phyloP scores from a whole-genome alignment of 2,113 vertebrate genomes.

The Dascyllus trimaculatus region DNA sequence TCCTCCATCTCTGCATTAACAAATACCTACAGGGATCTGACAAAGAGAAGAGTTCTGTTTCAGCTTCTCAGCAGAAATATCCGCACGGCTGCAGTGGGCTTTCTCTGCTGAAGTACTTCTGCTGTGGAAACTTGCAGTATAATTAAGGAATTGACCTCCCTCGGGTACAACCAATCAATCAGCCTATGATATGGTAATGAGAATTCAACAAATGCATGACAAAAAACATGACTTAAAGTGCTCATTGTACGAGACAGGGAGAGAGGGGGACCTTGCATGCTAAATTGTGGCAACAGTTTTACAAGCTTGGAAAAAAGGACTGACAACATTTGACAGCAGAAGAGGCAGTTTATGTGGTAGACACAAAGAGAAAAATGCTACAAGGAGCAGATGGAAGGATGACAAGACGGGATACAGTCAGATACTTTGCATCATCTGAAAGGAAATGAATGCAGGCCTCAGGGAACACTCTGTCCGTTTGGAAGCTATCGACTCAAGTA shows the following conservation, averaged over 20 bases:
- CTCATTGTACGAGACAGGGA: conserved; percentile 11
- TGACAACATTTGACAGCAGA: conserved; percentile 41
- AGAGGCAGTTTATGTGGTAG: conserved; percentile 28
- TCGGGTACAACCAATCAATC: conserved; percentile 49
- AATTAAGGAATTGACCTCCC: conserved; percentile 45
- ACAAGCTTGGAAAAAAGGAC: conserved; percentile 16
- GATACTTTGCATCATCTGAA: conserved; percentile 35
- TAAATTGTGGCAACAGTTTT: conserved; percentile 11
- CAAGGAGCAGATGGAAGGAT: conserved; percentile 57
- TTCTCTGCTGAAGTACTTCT: conserved; percentile 17
- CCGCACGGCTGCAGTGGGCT: conserved; percentile 30
- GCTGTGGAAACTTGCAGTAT: conserved; percentile 40
- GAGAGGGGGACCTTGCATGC: neutral
- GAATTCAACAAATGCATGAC: conserved; percentile 24
- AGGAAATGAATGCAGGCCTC: conserved; percentile 29
- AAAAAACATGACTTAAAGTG: conserved; percentile 19
- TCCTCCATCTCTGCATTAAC: conserved; percentile 71
- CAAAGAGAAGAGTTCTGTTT: conserved; percentile 69
- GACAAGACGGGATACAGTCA: conserved; percentile 39
- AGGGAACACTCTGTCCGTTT: conserved; percentile 20
- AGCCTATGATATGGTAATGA: conserved; percentile 45
- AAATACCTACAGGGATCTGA: conserved; percentile 77
- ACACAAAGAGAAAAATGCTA: conserved; percentile 44
- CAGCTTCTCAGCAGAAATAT: conserved; percentile 67
- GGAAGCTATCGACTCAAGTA: conserved; percentile 20